Base-by-base conservation (phyloP, 2,888 invertebrate species). In the Brachylomia viminalis region DNA sequence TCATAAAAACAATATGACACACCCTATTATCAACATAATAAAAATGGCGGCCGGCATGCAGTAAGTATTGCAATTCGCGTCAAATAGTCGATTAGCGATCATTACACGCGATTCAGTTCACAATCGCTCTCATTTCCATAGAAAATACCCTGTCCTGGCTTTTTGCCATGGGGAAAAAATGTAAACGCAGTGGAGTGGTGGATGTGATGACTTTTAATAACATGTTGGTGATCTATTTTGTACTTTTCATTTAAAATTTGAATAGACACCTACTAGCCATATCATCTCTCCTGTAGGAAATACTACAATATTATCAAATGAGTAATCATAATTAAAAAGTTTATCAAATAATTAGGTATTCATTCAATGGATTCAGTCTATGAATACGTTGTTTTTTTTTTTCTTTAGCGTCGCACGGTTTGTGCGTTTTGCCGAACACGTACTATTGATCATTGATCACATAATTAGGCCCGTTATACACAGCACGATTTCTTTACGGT, bases 41-140 rank as follows among this genome's bases (percentile, higher is more conserved):
- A 80, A 80, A 59, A 69, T 58, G 52, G 13, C 45, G 38, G n/a
- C 73, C 45, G 38, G n/a, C 73, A 56, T 75, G 47, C 56, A 72
- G 6, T 72, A 83, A 70, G 27, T 66, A 83, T 74, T 74, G 64
- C 58, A 64, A 82, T 70, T 72, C 65, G 85, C 86, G 87, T 78
- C 85, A 88, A 90, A 88, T 90, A 77, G 86, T 88, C 88, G 85
- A 89, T 90, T 89, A 90, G 75, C 82, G 75, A 86, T 86, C 84
- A 89, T 87, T 85, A 87, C 85, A 81, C 20, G 74, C 83, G 72
- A 87, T 88, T 85, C 86, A 86, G 59, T 76, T 70, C 70, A 82
- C 82, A 85, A 86, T 88, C 72, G 77, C 72, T 74, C 80, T 85
- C 87, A 90, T 90, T 89, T 84, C 72, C 87, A 90, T 90, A 79